Evolutionary conservation across 1,140 invertebrate species (phyloP).

Genomic region (Pseudobourletiella spinata): DNA sequence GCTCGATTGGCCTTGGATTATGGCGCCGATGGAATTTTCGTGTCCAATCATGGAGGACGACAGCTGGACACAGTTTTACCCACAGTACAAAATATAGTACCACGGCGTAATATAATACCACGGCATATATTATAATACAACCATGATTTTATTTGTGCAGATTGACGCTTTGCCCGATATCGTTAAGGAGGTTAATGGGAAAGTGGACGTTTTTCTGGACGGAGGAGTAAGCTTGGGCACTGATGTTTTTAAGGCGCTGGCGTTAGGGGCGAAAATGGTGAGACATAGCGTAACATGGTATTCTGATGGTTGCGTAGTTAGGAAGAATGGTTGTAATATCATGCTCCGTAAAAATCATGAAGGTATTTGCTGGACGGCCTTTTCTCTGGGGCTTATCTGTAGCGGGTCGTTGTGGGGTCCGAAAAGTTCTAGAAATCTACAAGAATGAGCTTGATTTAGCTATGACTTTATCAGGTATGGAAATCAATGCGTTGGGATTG

Average conservation of each 20-base stretch:
- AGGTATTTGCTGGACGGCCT: constrained; percentile 81
- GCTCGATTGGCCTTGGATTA: constrained; percentile 61
- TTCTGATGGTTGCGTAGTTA: no score
- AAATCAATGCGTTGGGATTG: no score
- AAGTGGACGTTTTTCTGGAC: constrained; percentile 70
- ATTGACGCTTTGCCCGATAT: constrained; percentile 23
- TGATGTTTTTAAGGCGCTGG: constrained; percentile 84
- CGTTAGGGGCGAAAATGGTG: constrained; percentile 79
- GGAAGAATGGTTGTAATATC: no score
- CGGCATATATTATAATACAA: no score
- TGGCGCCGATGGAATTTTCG: constrained; percentile 64
- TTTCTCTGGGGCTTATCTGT: constrained; percentile 77
- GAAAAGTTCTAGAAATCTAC: constrained; percentile 60
- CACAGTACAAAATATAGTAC: constrained; percentile 51
- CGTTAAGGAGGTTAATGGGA: constrained; percentile 40
- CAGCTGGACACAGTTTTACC: constrained; percentile 77
- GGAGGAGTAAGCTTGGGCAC: constrained; percentile 76
- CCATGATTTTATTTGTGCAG: no score
- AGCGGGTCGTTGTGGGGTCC: constrained; percentile 67
- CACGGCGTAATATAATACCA: neutral
- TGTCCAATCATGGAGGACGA: constrained; percentile 85
- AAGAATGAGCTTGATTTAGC: constrained; percentile 65
- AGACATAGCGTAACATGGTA: no score
- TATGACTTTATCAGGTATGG: constrained; percentile 62
- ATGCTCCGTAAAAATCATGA: no score